Base-by-base conservation (phyloP, 2,113 vertebrate species). In the Centropus bengalensis region DNA sequence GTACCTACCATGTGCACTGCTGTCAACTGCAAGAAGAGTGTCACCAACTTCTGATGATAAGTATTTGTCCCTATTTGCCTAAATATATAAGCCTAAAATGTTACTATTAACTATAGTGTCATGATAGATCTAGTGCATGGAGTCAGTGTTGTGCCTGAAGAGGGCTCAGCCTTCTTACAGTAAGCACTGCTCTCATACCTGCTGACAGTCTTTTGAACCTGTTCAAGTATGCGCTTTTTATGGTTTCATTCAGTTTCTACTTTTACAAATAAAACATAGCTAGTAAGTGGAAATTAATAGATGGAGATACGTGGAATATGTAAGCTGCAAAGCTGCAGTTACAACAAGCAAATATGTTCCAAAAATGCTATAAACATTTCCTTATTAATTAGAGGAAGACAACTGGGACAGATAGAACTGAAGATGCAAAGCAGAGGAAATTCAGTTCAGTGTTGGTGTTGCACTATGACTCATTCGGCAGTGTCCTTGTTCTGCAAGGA, bases 401-500 rank as follows among this genome's bases (percentile, higher is more conserved):
- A 71, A 78, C 89, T 49, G 66, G n/a, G 47, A 52, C 13, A 30
- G 52, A 54, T 27, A 62, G 4, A 85, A 71, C n/a, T 76, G 73
- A 62, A 80, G 6, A 66, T 7, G 38, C 4, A 81, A 77, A 86
- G 32, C 22, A 73, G 55, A 85, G 13, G 47, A 83, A 84, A 69
- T 6, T 8, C 9, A 56, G 23, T 33, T 76, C 26, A 38, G 14
- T 70, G 27, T 30, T 67, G 36, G 18, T 82, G 69, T 28, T 40
- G 47, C 7, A 36, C 30, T 32, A 9, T 74, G 71, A 86, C 59
- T 94, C 76, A 90, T 33, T 52, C n/a, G 19, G 38, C 51, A 74
- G 17, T 63, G 76, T 59, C 82, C 73, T 94, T 91, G 55, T 27
- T 77, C 85, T 83, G 26, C 85, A 89, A 94, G 55, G 55, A 69